Conservation (phyloP, 2,888 invertebrate genomes). For the Acrobasis repandana region DNA sequence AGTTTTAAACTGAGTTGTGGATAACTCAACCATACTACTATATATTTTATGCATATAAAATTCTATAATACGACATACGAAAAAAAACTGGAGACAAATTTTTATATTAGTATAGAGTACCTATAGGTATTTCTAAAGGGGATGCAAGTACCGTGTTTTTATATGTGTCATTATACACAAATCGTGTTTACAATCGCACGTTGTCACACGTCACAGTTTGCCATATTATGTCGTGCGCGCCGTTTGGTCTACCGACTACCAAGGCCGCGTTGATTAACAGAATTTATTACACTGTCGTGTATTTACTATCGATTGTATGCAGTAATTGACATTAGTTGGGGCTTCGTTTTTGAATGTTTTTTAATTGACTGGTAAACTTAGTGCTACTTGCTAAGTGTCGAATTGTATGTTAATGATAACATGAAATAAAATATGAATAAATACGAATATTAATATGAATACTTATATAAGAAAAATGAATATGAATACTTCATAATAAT, state of each 20-base stretch:
- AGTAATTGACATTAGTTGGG: constrained; percentile 24
- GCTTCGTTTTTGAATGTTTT: constrained; percentile 12
- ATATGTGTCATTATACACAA: background rate
- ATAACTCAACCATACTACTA: too few species aligned
- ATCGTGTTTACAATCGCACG: constrained; percentile 3
- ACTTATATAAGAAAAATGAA: too few species aligned
- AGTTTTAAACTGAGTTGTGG: too few species aligned
- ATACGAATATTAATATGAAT: too few species aligned
- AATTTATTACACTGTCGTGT: constrained; percentile 32
- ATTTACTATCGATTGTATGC: constrained; percentile 35
- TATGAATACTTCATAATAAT: too few species aligned
- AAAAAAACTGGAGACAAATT: too few species aligned
- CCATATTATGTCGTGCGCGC: constrained; percentile 28
- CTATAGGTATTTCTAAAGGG: too few species aligned
- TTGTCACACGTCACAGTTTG: constrained; percentile 14
- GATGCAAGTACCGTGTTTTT: too few species aligned
- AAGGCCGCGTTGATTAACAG: constrained; percentile 30
- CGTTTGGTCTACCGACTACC: constrained; percentile 25
- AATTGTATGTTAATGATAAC: background rate
- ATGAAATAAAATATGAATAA: background rate
- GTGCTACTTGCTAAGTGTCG: background rate
- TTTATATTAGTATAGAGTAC: too few species aligned
- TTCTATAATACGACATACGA: too few species aligned
- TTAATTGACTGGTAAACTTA: constrained; percentile 8
- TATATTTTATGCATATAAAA: too few species aligned